These are phyloP conservation scores for Ceyx cyanopectus DNA, from an alignment of 2,113 vertebrate species.

Conservation along the genomic window DNA sequence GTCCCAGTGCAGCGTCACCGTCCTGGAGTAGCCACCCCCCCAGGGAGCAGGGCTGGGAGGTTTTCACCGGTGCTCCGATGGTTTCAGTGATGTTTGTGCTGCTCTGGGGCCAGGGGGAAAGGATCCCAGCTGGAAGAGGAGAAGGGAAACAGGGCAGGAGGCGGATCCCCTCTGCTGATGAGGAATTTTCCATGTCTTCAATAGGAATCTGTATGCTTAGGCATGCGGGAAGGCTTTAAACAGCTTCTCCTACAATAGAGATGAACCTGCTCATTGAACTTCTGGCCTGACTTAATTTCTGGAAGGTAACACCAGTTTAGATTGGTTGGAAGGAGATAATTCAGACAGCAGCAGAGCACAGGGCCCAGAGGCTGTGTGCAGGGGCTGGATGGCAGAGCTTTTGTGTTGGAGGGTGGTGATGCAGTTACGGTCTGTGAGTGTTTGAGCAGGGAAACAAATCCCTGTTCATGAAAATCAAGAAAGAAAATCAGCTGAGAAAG, in stretches of 20 bases:
- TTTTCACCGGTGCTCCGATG: accelerated
- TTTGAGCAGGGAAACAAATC: not conserved
- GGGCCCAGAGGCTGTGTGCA: not conserved
- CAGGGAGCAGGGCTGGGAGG: not conserved
- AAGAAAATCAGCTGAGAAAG: not conserved
- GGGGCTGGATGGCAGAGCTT: not conserved
- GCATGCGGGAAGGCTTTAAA: not conserved
- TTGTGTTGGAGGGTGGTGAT: not conserved
- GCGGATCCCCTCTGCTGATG: not conserved
- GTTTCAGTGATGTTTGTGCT: not conserved
- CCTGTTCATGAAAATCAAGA: accelerated
- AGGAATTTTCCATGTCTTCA: not conserved
- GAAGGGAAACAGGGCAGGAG: not conserved
- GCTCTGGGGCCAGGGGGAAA: not conserved
- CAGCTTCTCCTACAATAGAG: not conserved
- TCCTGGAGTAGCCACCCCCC: not conserved
- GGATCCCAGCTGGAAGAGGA: not conserved
- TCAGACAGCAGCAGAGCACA: not conserved
- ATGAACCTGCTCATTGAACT: not conserved
- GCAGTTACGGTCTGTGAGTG: not conserved
- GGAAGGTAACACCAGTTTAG: not conserved
- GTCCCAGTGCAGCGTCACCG: not conserved
- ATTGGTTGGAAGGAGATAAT: not conserved
- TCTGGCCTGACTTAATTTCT: not conserved
- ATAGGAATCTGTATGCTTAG: not conserved